Evolutionary conservation across 2,888 invertebrate genomes (phyloP).

Genomic region (Drosophila sordidula): DNA sequence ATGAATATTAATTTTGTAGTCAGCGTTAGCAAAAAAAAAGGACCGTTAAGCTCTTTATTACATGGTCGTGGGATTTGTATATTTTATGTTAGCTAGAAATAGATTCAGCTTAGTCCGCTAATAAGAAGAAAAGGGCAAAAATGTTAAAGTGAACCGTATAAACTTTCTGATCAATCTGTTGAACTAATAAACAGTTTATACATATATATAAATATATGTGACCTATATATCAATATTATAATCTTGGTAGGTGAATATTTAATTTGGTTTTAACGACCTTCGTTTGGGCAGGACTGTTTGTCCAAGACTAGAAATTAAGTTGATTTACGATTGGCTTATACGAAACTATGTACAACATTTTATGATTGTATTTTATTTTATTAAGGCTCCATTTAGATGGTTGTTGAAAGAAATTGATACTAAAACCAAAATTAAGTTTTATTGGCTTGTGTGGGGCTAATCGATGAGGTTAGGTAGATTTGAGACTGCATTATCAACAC

Average conservation of each 20-base stretch:
- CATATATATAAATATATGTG: neutral
- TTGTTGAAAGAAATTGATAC: neutral
- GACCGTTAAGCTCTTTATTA: constrained; percentile 9
- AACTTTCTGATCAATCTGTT: neutral
- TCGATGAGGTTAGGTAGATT: neutral
- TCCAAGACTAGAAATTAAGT: neutral
- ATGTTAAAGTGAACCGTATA: no score
- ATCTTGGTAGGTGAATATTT: constrained; percentile 2
- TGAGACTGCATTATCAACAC: neutral
- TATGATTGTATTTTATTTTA: neutral
- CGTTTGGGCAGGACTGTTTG: no score
- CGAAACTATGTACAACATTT: neutral
- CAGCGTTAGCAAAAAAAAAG: neutral
- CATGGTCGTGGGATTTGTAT: neutral
- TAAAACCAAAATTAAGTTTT: neutral
- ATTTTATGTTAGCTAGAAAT: neutral
- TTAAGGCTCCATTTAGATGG: neutral
- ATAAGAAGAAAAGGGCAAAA: no score
- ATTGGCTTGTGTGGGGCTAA: neutral
- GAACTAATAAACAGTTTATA: no score
- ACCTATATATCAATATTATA: neutral
- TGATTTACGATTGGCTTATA: neutral
- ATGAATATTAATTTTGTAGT: constrained; percentile 37
- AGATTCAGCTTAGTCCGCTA: constrained; percentile 1
- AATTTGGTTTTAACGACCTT: neutral